Conservation (phyloP, 2,888 invertebrate genomes). For the Lasius fuliginosus region DNA sequence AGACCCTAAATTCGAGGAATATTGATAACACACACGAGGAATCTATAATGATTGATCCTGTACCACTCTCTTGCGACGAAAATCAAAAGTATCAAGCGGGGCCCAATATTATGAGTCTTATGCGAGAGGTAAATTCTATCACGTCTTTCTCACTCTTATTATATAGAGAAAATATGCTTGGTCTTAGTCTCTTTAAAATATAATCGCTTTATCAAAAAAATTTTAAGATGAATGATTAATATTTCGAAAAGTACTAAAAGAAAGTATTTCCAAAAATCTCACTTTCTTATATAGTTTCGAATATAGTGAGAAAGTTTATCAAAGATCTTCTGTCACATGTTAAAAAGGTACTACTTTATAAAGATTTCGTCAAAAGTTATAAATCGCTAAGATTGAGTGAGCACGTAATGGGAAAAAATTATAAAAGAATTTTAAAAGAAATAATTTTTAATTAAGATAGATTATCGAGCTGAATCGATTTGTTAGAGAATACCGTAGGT, state of each 20-base stretch:
- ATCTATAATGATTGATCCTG: slow-evolving; percentile 77
- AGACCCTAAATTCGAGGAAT: slow-evolving; percentile 88
- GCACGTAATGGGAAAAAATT: too few relatives aligned
- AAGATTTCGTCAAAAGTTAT: too few relatives aligned
- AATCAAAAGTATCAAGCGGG: slow-evolving; percentile 83
- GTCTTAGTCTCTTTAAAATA: neutral
- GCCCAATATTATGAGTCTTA: slow-evolving; percentile 76
- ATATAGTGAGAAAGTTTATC: too few relatives aligned
- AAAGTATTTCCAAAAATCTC: too few relatives aligned
- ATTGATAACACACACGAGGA: slow-evolving; percentile 72
- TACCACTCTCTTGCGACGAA: slow-evolving; percentile 84
- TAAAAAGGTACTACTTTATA: too few relatives aligned
- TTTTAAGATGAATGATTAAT: neutral
- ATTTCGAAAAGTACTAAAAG: neutral
- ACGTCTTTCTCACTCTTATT: slow-evolving; percentile 10
- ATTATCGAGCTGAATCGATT: too few relatives aligned
- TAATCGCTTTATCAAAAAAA: neutral
- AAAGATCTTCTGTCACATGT: too few relatives aligned
- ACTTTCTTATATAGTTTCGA: too few relatives aligned
- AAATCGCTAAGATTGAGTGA: too few relatives aligned
- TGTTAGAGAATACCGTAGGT: too few relatives aligned
- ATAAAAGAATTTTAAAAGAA: too few relatives aligned
- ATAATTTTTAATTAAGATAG: too few relatives aligned
- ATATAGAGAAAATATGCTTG: neutral
- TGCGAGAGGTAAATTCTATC: slow-evolving; percentile 69